Evolutionary conservation across 2,888 invertebrate genomes (phyloP), one percentile per base, ranked within the genome.

Genomic region (Cerastis leucographa): DNA sequence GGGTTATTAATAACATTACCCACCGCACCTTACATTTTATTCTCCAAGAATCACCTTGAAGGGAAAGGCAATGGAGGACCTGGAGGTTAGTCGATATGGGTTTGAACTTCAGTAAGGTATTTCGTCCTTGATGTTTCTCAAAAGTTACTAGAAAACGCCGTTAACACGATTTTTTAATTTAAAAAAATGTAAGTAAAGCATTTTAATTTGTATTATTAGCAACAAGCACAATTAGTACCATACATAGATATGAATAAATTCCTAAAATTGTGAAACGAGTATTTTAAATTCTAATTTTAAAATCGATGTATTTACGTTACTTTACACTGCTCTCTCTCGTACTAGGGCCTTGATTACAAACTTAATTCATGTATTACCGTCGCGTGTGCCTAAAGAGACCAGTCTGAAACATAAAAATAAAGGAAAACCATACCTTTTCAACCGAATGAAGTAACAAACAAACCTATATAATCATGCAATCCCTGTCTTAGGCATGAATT

Each of bases 401-500:
- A n/a, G 44, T 69, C 19, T 7, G 5, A n/a, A 7, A 0, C 40
- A 69, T 8, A 54, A 29, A 54, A 35, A 59, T 4, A 59, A 74
- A 51, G 49, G 12, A 51, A 69, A 22, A 46, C 29, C 29, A 8
- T 49, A 65, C 54, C n/a, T 42, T 56, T 40, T 29, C 29, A 67
- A 66, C 19, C n/a, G 54, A 54, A 81, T 64, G 9, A 56, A 69
- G 44, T 59, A 62, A 59, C 65, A 76, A 68, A 81, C 59, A 71
- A 71, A 81, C 73, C 56, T 25, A 46, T 59, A 74, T 85, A 76
- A 81, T 74, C 83, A 85, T 82, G 74, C 83, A 70, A 74, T 70
- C 71, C 65, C 46, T 82, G 76, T 78, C 78, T 86, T 25, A 70
- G 64, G 64, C 76, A 83, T 78, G 81, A 86, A 87, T 88, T 80